Base-by-base conservation (phyloP, 2,113 vertebrate species). In the Solea senegalensis region DNA sequence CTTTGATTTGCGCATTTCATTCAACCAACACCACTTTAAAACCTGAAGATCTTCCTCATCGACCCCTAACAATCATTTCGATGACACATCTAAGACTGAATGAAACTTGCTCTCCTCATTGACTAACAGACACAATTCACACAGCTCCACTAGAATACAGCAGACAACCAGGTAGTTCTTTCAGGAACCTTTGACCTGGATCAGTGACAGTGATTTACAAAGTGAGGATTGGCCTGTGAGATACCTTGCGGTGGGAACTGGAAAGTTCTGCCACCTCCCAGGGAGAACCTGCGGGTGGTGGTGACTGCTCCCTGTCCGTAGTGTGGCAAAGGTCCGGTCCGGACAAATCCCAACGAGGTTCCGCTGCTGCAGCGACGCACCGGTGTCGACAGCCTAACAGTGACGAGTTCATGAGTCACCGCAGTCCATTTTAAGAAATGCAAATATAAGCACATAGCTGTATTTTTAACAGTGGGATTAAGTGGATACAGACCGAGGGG, bases 191-290 rank as follows among this genome's bases (percentile, higher is more conserved):
- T 9, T 16, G 50, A 71, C 61, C 7, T 40, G 13, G 7, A 51
- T 34, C 8, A 8, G 41, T 40, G 14, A 49, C 54, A 13, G 7
- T 46, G 14, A 26, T 14, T 40, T 13, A 28, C 10, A 54, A 58
- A 62, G 26, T 14, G 50, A 69, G 5, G 10, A 48, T 11, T 5
- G 12, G 27, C 51, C 27, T 46, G 5, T 54, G 46, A 63, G 21
- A n/a, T 90, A 98, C 97, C 97, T 94, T 97, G 97, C 0, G 95
- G 96, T n/a, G 95, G 95, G 3, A 94, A 94, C 26, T 93, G 95
- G 28, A 94, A 95, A 0, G 95, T 94, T 88, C 95, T 95, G 68
- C 92, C 91, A 6, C 96, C 96, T 0, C 97, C 96, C 59, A 95
- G 87, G 8, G 96, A 97, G 16, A 95, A 87, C 66, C 96, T 95